Evolutionary conservation across 37 sponge, comb jelly and placozoan genomes (phyloP).

Genomic region (Amphimedon queenslandica): DNA sequence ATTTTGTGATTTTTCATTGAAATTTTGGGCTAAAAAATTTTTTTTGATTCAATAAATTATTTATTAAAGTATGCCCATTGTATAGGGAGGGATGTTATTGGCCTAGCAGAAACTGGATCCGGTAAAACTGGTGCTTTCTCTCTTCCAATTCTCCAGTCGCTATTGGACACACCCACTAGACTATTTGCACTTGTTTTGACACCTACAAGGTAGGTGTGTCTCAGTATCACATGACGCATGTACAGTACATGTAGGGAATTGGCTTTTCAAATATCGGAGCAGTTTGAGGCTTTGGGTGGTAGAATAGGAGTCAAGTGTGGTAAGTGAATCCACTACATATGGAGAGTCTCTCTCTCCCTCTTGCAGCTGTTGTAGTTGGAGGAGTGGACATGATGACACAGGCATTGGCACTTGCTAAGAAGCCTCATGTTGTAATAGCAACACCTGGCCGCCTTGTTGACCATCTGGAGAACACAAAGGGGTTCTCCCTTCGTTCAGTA

Average conservation of each 20-base stretch:
- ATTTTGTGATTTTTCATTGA: no score
- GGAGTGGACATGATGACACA: conserved; percentile 99
- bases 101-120: conserved; percentile 97
- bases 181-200: conserved; percentile 96
- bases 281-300: conserved; percentile 89
- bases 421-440: conserved; percentile 94
- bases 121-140: conserved; percentile 98
- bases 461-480: conserved; percentile 98
- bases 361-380: conserved; percentile 77
- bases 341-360: not conserved
- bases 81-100: conserved; percentile 89
- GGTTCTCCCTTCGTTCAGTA: conserved; percentile 84
- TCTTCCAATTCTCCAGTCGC: conserved; percentile 89
- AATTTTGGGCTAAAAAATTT: no score
- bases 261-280: conserved; percentile 97
- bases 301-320: conserved; percentile 92
- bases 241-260: conserved; percentile 65
- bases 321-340: not conserved
- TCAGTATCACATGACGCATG: not conserved
- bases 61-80: not conserved
- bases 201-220: conserved; percentile 71
- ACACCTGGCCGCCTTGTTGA: conserved; percentile 97
- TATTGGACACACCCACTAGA: conserved; percentile 81
- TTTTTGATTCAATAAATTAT: no score
- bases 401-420: conserved; percentile 87